Conservation (phyloP, 2,888 invertebrate species). For the Synanthedon vespiformis region DNA sequence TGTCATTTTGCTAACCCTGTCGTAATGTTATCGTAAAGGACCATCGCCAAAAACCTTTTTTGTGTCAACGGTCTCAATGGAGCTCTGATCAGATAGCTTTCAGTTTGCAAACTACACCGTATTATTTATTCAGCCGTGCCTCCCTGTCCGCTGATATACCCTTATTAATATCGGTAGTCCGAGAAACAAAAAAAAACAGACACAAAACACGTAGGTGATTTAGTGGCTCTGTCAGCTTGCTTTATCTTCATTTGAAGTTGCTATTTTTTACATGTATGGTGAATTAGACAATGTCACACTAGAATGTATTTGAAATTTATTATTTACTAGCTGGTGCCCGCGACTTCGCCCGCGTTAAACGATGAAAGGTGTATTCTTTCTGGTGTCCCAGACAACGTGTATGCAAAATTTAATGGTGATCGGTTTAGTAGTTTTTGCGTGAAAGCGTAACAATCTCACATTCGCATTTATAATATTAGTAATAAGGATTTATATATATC, state of each 20-base stretch:
- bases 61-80: constrained; percentile 27
- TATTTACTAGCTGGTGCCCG: too few relatives aligned
- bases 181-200: background rate
- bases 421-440: too few relatives aligned
- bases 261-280: background rate
- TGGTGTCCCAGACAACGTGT: too few relatives aligned
- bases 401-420: too few relatives aligned
- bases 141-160: constrained; percentile 17
- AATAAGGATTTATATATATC: too few relatives aligned
- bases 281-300: too few relatives aligned
- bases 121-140: constrained; percentile 27
- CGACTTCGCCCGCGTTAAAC: too few relatives aligned
- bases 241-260: too few relatives aligned
- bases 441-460: too few relatives aligned
- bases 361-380: too few relatives aligned
- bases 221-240: background rate
- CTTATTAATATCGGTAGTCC: constrained; percentile 19
- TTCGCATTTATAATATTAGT: too few relatives aligned
- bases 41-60: constrained; percentile 44
- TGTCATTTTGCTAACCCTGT: constrained; percentile 36
- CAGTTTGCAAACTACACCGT: constrained; percentile 45
- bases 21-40: constrained; percentile 32
- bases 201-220: background rate
- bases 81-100: constrained; percentile 47
- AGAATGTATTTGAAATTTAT: too few relatives aligned